Conservation (phyloP, 2,113 vertebrate genomes). For the Ptilonorhynchus violaceus region DNA sequence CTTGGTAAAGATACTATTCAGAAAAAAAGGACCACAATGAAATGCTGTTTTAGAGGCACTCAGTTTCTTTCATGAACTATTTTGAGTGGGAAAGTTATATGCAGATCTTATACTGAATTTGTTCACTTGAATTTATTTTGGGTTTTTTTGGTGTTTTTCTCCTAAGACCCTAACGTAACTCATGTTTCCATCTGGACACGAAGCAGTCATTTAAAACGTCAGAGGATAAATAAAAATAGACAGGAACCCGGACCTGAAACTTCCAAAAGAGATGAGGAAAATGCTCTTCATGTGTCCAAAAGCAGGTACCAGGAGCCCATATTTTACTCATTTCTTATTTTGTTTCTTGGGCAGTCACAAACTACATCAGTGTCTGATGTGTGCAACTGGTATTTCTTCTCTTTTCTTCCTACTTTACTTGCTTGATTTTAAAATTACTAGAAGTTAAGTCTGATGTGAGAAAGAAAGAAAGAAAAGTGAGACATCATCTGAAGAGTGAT, state of each 20-base stretch:
- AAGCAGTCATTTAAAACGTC: conserved; percentile 68
- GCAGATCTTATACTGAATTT: background rate
- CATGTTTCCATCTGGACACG: conserved; percentile 35
- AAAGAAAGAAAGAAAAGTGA: background rate
- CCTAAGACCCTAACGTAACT: conserved; percentile 40
- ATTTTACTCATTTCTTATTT: background rate
- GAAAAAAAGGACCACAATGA: background rate
- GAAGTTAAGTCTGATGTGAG: background rate
- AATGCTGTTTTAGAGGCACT: background rate
- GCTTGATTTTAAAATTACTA: background rate
- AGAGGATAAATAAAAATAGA: conserved; percentile 54
- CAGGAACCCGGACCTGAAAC: conserved; percentile 28
- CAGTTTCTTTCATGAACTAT: background rate
- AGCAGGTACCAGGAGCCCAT: conserved; percentile 52
- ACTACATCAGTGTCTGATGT: background rate
- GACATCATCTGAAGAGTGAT: background rate
- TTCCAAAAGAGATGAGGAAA: conserved; percentile 40
- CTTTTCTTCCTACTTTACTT: background rate
- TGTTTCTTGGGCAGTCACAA: background rate
- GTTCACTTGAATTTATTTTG: background rate
- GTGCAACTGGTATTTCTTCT: background rate
- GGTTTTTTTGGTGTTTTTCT: background rate
- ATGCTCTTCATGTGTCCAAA: background rate
- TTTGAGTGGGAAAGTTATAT: background rate
- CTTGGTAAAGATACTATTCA: background rate